Conservation (phyloP, 2,113 vertebrate genomes). For the Gobio gobio region DNA sequence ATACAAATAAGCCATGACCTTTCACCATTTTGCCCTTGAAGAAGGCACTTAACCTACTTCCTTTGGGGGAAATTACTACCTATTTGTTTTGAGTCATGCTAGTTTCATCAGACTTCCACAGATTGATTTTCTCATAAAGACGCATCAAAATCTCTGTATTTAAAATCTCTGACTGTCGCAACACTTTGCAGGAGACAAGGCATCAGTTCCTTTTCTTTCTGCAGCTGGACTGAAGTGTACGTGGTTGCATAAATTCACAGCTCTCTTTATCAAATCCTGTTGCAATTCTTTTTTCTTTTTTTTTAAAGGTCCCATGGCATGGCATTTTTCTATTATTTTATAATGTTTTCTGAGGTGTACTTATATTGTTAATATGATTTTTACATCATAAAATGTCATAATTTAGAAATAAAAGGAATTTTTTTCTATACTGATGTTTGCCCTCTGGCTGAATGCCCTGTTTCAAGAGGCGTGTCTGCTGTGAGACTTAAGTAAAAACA, state of each 20-base stretch:
- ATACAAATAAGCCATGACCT: neutral
- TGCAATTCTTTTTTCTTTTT: neutral
- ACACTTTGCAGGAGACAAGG: neutral
- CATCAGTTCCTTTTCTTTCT: neutral
- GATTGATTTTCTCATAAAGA: neutral
- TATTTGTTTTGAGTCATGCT: neutral
- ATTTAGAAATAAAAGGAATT: no score
- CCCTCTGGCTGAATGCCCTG: no score
- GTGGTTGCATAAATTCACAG: neutral
- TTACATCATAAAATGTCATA: no score
- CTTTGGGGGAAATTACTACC: neutral
- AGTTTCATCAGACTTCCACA: neutral
- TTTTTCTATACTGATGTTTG: no score
- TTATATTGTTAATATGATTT: no score
- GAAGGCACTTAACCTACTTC: conserved; percentile 2
- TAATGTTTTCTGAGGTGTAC: no score
- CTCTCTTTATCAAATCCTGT: neutral
- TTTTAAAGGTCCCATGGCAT: no score
- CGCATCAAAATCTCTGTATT: neutral
- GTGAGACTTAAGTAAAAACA: no score
- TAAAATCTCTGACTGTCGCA: no score
- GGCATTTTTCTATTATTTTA: no score
- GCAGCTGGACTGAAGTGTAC: neutral
- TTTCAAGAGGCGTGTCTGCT: no score
- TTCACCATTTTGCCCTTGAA: conserved; percentile 9